These are phyloP conservation scores for Aegypius monachus DNA, from an alignment of 2,113 vertebrate species.

Conservation along the genomic window DNA sequence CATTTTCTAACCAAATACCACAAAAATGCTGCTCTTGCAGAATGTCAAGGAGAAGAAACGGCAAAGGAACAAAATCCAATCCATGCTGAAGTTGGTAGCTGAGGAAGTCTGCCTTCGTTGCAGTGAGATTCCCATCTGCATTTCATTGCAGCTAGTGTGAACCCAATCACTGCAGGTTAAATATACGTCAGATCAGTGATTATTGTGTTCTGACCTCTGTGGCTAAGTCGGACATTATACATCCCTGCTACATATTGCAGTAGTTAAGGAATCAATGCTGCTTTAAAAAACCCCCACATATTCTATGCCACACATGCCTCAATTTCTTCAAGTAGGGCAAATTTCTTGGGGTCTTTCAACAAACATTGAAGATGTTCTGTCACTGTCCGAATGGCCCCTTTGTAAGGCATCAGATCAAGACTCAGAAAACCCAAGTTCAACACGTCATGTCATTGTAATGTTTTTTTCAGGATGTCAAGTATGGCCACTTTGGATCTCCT, in stretches of 20 bases:
- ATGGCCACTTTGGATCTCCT: background rate
- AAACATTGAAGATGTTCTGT: background rate
- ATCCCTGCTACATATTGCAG: slow-evolving; percentile 8
- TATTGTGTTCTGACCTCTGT: background rate
- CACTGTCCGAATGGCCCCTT: accelerated
- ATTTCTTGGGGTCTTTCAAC: background rate
- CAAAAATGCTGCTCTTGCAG: slow-evolving; percentile 35
- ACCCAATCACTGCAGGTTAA: slow-evolving; percentile 50
- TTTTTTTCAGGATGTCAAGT: background rate
- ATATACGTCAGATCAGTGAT: background rate
- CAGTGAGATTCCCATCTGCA: slow-evolving; percentile 3
- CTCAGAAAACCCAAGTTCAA: background rate
- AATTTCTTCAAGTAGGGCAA: background rate
- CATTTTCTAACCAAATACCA: slow-evolving; percentile 32
- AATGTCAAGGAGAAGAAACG: slow-evolving; percentile 28
- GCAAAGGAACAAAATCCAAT: slow-evolving; percentile 32
- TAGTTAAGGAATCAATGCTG: background rate
- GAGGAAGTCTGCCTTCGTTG: background rate
- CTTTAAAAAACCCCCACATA: background rate
- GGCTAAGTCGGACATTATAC: background rate
- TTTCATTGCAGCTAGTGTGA: background rate
- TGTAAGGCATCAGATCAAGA: background rate
- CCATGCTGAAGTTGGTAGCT: background rate
- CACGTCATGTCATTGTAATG: background rate
- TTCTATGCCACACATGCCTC: background rate